phyloP scores from a whole-genome alignment of 2,888 invertebrate species.

The Eilema griseolum region DNA sequence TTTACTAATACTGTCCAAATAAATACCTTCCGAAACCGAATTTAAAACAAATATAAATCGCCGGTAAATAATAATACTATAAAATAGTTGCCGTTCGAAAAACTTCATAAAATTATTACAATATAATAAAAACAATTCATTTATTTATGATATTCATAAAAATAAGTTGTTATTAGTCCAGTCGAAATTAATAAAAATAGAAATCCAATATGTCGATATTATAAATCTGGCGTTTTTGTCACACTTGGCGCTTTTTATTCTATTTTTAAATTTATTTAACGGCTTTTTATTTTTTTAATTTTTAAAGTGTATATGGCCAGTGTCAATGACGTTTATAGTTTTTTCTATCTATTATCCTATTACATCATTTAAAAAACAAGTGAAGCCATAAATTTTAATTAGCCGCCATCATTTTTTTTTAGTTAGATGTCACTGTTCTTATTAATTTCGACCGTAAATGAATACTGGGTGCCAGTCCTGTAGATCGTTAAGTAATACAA shows the following conservation, averaged over 20 bases:
- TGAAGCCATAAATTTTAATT: not conserved
- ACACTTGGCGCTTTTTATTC: not conserved
- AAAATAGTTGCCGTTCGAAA: conserved; percentile 62
- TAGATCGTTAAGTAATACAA: conserved; percentile 68
- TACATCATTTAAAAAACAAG: not conserved
- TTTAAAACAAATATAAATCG: conserved; percentile 51
- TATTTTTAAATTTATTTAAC: not conserved
- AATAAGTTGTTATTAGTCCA: conserved; percentile 24
- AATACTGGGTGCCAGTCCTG: conserved; percentile 79
- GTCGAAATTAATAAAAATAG: conserved; percentile 13
- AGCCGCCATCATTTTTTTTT: not conserved
- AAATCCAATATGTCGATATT: not conserved
- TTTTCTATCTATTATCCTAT: not conserved
- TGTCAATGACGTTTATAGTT: not conserved
- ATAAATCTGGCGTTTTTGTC: not conserved
- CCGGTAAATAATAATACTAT: conserved; percentile 68
- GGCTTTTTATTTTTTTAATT: too few relatives aligned
- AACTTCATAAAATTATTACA: conserved; percentile 40
- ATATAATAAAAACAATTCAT: conserved; percentile 35
- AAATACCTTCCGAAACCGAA: conserved; percentile 64
- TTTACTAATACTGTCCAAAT: conserved; percentile 82
- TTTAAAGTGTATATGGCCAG: not conserved
- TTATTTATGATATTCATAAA: conserved; percentile 5
- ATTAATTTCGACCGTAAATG: conserved; percentile 48
- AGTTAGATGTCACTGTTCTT: not conserved